Conservation (phyloP, 2,113 vertebrate genomes). For the Rattus norvegicus region GRCr8 NC_086022.1:78258501-78259000, state of each 20-base stretch:
- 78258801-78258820: neutral
- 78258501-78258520: neutral
- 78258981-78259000: neutral
- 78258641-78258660: too few species aligned
- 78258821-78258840: neutral
- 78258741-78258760: neutral
- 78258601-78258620: too few species aligned
- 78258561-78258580: too few species aligned
- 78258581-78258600: too few species aligned
- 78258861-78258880: neutral
- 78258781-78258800: neutral
- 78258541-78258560: too few species aligned
- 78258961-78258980: neutral
- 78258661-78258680: too few species aligned
- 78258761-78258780: neutral
- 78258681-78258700: too few species aligned
- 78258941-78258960: neutral
- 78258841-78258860: neutral
- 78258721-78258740: neutral
- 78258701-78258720: too few species aligned
- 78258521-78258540: too few species aligned
- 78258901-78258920: neutral
- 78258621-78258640: too few species aligned
- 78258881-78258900: neutral
- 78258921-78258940: neutral